Evolutionary conservation across 2,797 vertebrate genomes (phyloP), one percentile per base, ranked within the genome.

Genomic region (Scolopax bukidnonensis): DNA sequence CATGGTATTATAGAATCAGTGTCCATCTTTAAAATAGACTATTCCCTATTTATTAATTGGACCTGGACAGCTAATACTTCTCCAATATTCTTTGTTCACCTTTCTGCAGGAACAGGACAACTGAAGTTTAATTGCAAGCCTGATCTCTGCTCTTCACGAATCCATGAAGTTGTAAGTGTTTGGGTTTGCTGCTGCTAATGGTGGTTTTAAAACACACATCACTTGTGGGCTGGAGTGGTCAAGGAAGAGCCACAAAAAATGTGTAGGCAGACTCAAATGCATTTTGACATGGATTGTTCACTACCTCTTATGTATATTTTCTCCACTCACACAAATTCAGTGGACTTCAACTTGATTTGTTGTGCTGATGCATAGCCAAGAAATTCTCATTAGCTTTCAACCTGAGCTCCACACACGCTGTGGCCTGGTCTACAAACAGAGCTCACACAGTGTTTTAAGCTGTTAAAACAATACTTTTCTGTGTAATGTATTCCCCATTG

Each of bases 261-360:
- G 6, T 8, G 10, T 7, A 69, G 23, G n/a, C 14, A 71, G 21
- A n/a, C 28, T 92, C 18, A 88, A 67, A 91, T 20, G 54, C 11
- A 16, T 83, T 89, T 84, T 79, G 47, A 82, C 30, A 33, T 5
- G 33, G 51, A 70, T 69, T 43, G 24, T 5, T 78, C 40, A 8
- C 38, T 61, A 54, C 24, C 21, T 65, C 21, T 71, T 36, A 36
- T 48, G 21, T 54, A 5, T 27, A 7, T 45, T 68, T 50, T 87
- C 23, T 56, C 25, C n/a, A 47, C n/a, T 67, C 51, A 73, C 13
- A 70, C 15, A 85, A 65, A 80, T 4, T 2, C 11, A 60, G 32
- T 6, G n/a, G 48, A 87, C 32, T 84, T 90, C 27, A 93, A 36
- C 57, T 59, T 79, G 54, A 87, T 91, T 84, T 89, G 63, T 38